Evolutionary conservation across 2,113 vertebrate genomes (phyloP), one percentile per base, ranked within the genome.

Genomic region (Monarcha castaneiventris): DNA sequence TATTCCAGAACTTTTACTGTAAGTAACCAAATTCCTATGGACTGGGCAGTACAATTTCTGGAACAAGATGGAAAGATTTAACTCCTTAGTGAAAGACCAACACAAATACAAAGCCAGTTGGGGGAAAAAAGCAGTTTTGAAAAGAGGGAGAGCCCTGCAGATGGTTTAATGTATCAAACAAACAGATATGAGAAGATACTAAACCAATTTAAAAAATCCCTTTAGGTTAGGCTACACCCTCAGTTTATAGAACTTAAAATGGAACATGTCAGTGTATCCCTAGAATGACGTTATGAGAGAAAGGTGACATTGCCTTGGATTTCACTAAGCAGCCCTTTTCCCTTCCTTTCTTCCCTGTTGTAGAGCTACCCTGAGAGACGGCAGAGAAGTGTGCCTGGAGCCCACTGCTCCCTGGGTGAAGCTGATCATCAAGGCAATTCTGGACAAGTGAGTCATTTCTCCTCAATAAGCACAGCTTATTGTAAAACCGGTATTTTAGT

Each of bases 401-500:
- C 98, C 98, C 72, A 82, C 75, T 7, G 90, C 94, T 66, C 49
- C 80, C 32, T 98, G 98, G 98, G 98, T 98, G 63, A 96, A 97
- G 86, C 55, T 72, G 64, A 92, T 97, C 80, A 90, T 98, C 77
- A 76, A 96, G 43, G 5, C 25, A 9, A 97, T 98, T 73, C 80
- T 98, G 84, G 96, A 97, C 90, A 97, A 75, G 97, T 98, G 82
- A 97, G 96, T 94, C 3, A 20, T 14, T 20, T 21, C 13, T 35
- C 30, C 43, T n/a, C 35, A 25, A 2, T 5, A 26, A 33, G 32
- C 64, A 55, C 0, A 3, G 33, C 56, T 71, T 46, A 81, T 35
- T 12, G 5, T 55, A 68, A 77, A 80, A 20, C 1, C 0, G 0
- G 35, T 20, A 16, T 59, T 73, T 62, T 16, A 64, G 54, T 22